Evolutionary conservation across 2,113 vertebrate genomes (phyloP).

Genomic region (Toxostoma redivivum): DNA sequence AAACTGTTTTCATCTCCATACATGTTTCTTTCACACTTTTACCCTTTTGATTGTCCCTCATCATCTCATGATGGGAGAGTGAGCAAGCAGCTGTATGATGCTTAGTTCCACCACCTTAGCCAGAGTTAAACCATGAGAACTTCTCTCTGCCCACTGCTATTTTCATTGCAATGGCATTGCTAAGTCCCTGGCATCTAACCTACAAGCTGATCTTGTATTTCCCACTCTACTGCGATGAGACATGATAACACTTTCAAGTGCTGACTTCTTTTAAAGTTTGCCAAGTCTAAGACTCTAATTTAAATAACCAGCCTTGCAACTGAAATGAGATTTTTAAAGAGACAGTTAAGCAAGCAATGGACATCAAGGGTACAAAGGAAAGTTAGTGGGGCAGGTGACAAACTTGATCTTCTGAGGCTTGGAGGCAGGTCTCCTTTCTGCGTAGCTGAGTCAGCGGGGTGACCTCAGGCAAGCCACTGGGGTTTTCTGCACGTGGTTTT

Average conservation of each 20-base stretch:
- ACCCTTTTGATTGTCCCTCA: background rate
- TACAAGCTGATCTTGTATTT: background rate
- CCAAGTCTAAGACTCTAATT: background rate
- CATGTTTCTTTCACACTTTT: background rate
- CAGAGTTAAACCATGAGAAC: background rate
- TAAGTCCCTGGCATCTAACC: background rate
- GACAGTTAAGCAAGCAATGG: background rate
- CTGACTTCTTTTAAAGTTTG: conserved; percentile 1
- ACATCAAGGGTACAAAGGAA: background rate
- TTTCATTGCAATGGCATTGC: background rate
- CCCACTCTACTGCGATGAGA: background rate
- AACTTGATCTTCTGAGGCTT: background rate
- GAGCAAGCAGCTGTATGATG: background rate
- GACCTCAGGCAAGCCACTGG: background rate
- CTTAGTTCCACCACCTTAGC: background rate
- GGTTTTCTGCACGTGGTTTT: background rate
- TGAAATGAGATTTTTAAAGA: background rate
- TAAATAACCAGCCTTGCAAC: background rate
- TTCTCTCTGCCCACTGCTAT: background rate
- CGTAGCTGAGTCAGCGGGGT: background rate
- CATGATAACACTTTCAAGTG: background rate
- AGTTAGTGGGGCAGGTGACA: background rate
- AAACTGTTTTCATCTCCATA: background rate
- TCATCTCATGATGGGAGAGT: rapidly evolving
- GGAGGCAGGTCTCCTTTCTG: background rate